phyloP scores from a whole-genome alignment of 1,140 invertebrate species.

The Orchestia grillus region DNA sequence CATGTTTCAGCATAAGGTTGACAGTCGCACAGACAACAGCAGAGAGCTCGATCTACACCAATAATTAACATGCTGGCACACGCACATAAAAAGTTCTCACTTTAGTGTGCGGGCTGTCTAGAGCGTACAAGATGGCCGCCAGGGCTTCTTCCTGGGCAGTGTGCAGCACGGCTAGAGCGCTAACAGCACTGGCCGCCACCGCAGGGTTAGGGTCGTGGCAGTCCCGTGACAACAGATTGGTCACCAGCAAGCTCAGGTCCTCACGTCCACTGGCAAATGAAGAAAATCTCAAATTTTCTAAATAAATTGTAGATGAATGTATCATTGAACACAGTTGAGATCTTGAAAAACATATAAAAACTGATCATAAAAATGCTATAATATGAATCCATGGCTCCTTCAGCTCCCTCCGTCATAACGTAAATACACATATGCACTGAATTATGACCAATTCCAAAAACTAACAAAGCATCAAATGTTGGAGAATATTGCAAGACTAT shows the following conservation, averaged over 20 bases:
- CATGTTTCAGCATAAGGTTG: not conserved
- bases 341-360: not conserved
- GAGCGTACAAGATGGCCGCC: not conserved
- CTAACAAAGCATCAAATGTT: too few relatives aligned
- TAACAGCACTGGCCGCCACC: not conserved
- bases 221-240: slow-evolving; percentile 23
- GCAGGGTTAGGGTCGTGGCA: slow-evolving; percentile 41
- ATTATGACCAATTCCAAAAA: too few relatives aligned
- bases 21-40: not conserved
- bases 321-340: not conserved
- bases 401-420: too few relatives aligned
- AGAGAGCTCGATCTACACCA: not conserved
- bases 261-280: not conserved
- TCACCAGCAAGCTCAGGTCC: slow-evolving; percentile 38
- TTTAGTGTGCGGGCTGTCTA: slow-evolving; percentile 26
- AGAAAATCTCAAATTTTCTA: not conserved
- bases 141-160: slow-evolving; percentile 28
- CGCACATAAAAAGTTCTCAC: not conserved
- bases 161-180: slow-evolving; percentile 15
- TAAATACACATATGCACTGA: too few relatives aligned
- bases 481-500: too few relatives aligned
- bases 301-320: not conserved
- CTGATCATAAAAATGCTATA: too few relatives aligned
- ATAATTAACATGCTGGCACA: not conserved
- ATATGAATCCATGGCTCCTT: too few relatives aligned